A percentile compares a stretch with the other conserved stretches of the same genome.
These are phyloP conservation scores for Cebus imitator DNA, from an alignment of 2,113 vertebrate species.

Conservation along the genomic window DNA sequence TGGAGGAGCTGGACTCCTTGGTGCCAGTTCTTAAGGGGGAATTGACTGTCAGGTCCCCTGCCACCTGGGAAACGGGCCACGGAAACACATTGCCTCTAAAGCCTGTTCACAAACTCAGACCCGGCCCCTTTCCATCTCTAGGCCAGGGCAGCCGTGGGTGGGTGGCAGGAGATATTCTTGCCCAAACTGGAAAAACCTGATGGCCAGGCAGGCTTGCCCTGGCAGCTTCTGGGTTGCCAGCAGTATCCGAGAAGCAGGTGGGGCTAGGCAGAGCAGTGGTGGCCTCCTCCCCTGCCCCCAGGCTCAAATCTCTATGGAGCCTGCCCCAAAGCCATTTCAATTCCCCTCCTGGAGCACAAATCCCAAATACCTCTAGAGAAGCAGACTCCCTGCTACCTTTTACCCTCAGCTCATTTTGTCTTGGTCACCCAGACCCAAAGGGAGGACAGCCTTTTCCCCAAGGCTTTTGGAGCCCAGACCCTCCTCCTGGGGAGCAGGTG, in stretches of 20 bases:
- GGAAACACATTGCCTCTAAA: not conserved
- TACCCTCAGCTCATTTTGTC: no score
- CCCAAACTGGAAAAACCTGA: constrained; percentile 56
- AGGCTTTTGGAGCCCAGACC: not conserved
- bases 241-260: not conserved
- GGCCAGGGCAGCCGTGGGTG: not conserved
- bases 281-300: not conserved
- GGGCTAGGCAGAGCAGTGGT: not conserved
- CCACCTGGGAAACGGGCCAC: not conserved
- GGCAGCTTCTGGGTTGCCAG: not conserved
- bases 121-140: not conserved
- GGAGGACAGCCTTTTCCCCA: not conserved
- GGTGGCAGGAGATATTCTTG: not conserved
- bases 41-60: not conserved
- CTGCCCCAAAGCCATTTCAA: not conserved
- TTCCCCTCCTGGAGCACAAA: not conserved
- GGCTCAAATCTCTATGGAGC: not conserved
- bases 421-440: not conserved
- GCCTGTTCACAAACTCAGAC: not conserved
- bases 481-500: not conserved
- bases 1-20: not conserved
- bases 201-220: not conserved
- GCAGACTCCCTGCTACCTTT: not conserved
- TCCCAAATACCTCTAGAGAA: not conserved
- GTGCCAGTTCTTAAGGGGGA: not conserved